These are phyloP conservation scores for Ooceraea biroi DNA, from an alignment of 1,140 invertebrate species.

Conservation along the genomic window DNA sequence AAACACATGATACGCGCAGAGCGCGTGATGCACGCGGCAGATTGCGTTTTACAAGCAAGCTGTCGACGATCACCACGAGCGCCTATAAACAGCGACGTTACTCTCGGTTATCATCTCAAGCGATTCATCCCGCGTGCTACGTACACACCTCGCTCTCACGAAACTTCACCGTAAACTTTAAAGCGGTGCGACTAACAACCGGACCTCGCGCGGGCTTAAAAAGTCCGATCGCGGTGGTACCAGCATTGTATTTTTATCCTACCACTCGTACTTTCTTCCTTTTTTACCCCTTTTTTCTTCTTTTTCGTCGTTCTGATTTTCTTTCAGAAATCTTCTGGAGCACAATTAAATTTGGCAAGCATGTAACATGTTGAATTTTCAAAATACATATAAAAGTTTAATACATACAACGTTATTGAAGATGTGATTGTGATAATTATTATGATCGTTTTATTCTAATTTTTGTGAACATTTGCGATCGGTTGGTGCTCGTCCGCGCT, in stretches of 20 bases:
- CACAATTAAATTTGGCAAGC: too few relatives aligned
- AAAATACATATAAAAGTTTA: too few relatives aligned
- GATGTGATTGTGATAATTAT: too few relatives aligned
- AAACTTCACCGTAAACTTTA: neutral
- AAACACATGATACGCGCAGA: neutral
- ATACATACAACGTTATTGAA: too few relatives aligned
- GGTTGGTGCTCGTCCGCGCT: neutral
- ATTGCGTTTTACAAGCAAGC: slow-evolving; percentile 31
- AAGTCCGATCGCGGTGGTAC: neutral
- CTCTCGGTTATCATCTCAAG: slow-evolving; percentile 6
- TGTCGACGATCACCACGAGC: neutral
- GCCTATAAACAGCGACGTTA: slow-evolving; percentile 14
- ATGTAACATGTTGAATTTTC: too few relatives aligned
- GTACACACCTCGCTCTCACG: neutral
- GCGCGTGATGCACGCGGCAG: slow-evolving; percentile 5
- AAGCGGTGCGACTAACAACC: neutral
- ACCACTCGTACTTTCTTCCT: too few relatives aligned
- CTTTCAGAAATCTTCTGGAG: too few relatives aligned
- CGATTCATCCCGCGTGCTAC: neutral
- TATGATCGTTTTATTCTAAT: too few relatives aligned
- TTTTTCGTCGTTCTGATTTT: too few relatives aligned
- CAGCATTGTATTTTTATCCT: too few relatives aligned
- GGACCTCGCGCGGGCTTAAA: neutral
- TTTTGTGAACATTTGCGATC: neutral
- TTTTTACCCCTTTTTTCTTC: too few relatives aligned